These are phyloP conservation scores for Hippolais icterina DNA, from an alignment of 2,113 vertebrate genomes.

Conservation along the genomic window DNA sequence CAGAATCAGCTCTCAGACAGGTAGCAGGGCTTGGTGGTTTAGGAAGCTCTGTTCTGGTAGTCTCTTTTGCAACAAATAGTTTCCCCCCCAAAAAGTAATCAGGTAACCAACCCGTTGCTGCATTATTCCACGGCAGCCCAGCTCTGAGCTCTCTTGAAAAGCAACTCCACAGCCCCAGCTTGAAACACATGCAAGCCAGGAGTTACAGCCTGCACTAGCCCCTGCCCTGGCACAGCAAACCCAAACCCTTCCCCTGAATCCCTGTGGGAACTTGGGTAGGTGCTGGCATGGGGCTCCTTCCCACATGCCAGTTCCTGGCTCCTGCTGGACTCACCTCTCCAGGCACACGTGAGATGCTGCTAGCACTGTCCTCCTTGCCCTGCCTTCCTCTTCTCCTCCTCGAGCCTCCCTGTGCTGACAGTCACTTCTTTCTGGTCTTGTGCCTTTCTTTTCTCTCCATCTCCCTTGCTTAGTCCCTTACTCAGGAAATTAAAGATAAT, in stretches of 20 bases:
- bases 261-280: background rate
- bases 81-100: fast-evolving
- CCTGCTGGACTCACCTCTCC: background rate
- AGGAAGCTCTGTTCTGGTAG: background rate
- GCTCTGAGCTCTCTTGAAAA: background rate
- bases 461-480: conserved; percentile 17
- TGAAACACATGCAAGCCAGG: fast-evolving
- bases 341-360: background rate
- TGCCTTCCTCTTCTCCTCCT: background rate
- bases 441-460: background rate
- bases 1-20: background rate
- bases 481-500: conserved; percentile 69
- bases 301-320: fast-evolving
- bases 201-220: background rate
- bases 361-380: fast-evolving
- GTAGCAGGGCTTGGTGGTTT: background rate
- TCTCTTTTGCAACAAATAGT: background rate
- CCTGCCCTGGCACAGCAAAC: background rate
- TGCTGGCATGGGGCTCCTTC: background rate
- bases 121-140: fast-evolving
- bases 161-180: background rate
- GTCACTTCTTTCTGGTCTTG: background rate
- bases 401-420: background rate
- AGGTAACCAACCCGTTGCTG: background rate
- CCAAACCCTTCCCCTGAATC: background rate